Evolutionary conservation across 2,797 vertebrate species (phyloP).

Genomic region (Peromyscus eremicus): DNA sequence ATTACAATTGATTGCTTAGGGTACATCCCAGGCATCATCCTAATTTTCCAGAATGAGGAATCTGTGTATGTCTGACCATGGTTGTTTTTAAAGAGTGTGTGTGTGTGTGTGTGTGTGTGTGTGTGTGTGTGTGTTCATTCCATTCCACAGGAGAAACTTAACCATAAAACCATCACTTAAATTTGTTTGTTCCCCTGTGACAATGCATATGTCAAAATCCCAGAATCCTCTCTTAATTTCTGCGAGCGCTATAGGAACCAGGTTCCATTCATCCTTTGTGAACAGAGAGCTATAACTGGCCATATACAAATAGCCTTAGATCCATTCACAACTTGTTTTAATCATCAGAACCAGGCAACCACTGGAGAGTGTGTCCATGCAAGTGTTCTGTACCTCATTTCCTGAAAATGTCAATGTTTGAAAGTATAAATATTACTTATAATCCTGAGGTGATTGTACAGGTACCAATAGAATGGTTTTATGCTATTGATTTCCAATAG

Average conservation of each 20-base stretch:
- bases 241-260: not conserved
- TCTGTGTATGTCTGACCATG: not conserved
- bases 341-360: not conserved
- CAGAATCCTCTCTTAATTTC: not conserved
- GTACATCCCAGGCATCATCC: not conserved
- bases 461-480: constrained; percentile 57
- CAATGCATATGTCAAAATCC: not conserved
- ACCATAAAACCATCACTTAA: too few relatives aligned
- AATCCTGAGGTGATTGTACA: not conserved
- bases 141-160: not conserved
- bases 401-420: constrained; percentile 57
- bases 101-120: too few relatives aligned
- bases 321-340: constrained; percentile 34
- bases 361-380: not conserved
- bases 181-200: not conserved
- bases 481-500: constrained; percentile 72
- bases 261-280: not conserved
- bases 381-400: constrained; percentile 49
- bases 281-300: not conserved
- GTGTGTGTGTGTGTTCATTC: fast-evolving
- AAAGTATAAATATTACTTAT: constrained; percentile 61
- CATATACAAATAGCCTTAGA: not conserved
- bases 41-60: not conserved
- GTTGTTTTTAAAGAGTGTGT: not conserved
- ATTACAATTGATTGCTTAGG: not conserved